These are phyloP conservation scores for Gracilinanus agilis DNA, from an alignment of 2,113 vertebrate genomes.

Conservation along the genomic window DNA sequence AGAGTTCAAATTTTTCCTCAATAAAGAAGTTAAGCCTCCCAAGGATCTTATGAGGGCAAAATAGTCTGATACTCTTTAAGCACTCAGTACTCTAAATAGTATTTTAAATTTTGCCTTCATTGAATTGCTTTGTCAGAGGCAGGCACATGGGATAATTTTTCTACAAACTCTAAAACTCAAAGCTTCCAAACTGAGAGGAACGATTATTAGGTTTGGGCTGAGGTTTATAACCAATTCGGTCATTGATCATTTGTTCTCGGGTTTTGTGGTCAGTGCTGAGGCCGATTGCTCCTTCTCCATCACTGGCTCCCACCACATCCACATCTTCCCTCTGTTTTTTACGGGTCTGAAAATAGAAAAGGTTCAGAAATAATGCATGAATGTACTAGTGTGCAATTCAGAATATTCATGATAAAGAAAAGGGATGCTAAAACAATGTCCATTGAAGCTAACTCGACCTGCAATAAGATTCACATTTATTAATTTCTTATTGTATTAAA, in stretches of 20 bases:
- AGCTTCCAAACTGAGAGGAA: constrained; percentile 93
- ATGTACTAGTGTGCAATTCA: not conserved
- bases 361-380: constrained; percentile 41
- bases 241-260: constrained; percentile 94
- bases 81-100: constrained; percentile 57
- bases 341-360: constrained; percentile 85
- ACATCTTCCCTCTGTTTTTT: constrained; percentile 95
- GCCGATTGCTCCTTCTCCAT: constrained; percentile 86
- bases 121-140: constrained; percentile 45
- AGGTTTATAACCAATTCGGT: constrained; percentile 96
- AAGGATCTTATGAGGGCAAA: constrained; percentile 49
- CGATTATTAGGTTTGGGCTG: constrained; percentile 93
- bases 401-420: constrained; percentile 3
- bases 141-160: constrained; percentile 39
- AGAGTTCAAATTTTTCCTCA: constrained; percentile 60
- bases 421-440: constrained; percentile 33
- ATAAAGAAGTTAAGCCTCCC: constrained; percentile 34
- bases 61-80: constrained; percentile 31
- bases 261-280: constrained; percentile 87
- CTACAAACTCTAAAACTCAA: constrained; percentile 88
- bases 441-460: constrained; percentile 12
- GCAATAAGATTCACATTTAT: not conserved
- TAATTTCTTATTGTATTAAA: constrained; percentile 11
- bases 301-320: constrained; percentile 86
- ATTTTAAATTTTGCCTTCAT: constrained; percentile 55